Evolutionary conservation across 2,797 vertebrate species (phyloP), one percentile per base, ranked within the genome.

Genomic region (Scyliorhinus canicula): DNA sequence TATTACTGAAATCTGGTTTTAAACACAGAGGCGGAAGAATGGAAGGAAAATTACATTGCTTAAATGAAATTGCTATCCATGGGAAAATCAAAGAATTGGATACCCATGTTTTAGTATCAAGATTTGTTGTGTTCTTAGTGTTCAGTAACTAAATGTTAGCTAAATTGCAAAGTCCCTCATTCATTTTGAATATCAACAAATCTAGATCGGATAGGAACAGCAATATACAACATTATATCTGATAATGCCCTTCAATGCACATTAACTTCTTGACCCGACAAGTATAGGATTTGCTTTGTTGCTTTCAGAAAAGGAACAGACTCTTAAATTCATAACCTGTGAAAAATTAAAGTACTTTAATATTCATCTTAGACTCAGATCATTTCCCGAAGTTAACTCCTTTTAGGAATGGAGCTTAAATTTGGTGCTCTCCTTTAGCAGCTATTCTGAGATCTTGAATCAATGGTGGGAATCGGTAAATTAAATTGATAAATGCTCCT

Each of bases 201-300:
- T 88, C 85, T 88, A 57, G 57, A 88, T 88, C 85, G 55, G 85
- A 88, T 88, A 88, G 85, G 31, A 57, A 55, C 52, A 28, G 12
- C 31, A 86, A 55, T 31, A 55, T 35, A 86, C 52, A 4, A 86
- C 26, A 16, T 50, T 57, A 57, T 52, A 82, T 82, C 79, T 82
- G 79, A 82, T 82, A 47, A 82, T 82, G 47, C 79, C 26, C 31
- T 35, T 47, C 26, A 88, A 88, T 88, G 50, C 52, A 6, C 31
- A 57, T 31, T 88, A 88, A 52, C 85, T 57, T 57, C 52, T 28
- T 50, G 52, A 52, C 16, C 52, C 50, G 55, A 28, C 50, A 52
- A 88, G 52, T 88, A 55, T 55, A 88, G 50, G 4, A 88, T 88
- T 88, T 88, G 52, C 85, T 57, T 35, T 19, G 44, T 35, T 88